Conservation (phyloP, 2,113 vertebrate species). For the Mobula birostris region DNA sequence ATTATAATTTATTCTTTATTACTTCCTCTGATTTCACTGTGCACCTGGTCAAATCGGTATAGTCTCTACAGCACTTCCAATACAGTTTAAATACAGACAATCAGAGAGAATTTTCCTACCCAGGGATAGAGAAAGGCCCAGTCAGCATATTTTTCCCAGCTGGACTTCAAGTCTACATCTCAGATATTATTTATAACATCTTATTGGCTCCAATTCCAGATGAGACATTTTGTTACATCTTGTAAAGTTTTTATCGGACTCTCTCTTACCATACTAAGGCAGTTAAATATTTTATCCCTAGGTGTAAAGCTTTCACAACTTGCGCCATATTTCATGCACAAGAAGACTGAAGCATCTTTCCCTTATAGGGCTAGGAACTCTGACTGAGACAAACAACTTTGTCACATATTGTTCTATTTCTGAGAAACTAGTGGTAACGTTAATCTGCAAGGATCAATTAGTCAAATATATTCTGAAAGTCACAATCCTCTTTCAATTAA, state of each 20-base stretch:
- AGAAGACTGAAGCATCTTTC: slow-evolving; percentile 29
- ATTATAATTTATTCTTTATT: too few species aligned
- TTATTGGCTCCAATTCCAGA: slow-evolving; percentile 22
- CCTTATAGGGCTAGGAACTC: not conserved
- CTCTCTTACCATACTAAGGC: not conserved
- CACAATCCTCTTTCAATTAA: not conserved
- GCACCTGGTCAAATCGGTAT: not conserved
- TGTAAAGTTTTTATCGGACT: slow-evolving; percentile 1
- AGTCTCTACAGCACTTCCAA: not conserved
- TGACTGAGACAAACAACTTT: not conserved
- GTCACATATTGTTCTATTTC: slow-evolving; percentile 2
- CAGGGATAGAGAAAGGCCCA: not conserved
- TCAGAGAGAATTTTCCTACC: not conserved
- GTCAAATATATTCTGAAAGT: slow-evolving; percentile 16
- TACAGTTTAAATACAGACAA: not conserved
- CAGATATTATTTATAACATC: not conserved
- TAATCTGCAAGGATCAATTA: slow-evolving; percentile 8
- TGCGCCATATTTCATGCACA: not conserved
- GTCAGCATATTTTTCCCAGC: not conserved
- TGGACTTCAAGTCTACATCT: not conserved
- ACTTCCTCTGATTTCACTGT: not conserved
- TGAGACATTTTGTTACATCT: not conserved
- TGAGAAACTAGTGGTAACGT: slow-evolving; percentile 3
- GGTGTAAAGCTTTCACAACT: slow-evolving; percentile 13
- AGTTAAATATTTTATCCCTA: slow-evolving; percentile 29